Base-by-base conservation (phyloP, 2,113 vertebrate species). In the Eurypyga helias region DNA sequence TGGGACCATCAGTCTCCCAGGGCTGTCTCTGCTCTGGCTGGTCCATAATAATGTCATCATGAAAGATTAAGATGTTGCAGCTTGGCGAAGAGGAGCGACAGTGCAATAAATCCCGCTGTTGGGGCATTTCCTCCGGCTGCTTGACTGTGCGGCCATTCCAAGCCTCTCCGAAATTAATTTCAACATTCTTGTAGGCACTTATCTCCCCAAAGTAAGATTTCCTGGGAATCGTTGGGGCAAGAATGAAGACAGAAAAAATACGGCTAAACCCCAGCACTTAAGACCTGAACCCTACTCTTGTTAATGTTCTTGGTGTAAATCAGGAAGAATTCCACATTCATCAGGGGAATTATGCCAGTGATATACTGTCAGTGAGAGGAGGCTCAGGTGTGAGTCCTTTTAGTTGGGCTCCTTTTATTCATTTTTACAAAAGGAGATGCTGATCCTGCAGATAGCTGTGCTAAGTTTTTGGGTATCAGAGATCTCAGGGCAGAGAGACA, bases 141-240 rank as follows among this genome's bases (percentile, higher is more conserved):
- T 96, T 89, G 73, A 84, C 94, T 90, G 58, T 13, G 1, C 14
- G 2, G 75, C 67, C 54, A 82, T 79, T 96, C 92, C 84, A 81
- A 67, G 45, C 95, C 89, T n/a, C 61, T 85, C 67, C 71, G 89
- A 96, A 95, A 97, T 87, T 85, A 90, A 94, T 90, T 95, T 91
- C 85, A 88, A 67, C 77, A 89, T 96, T 94, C 92, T 81, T 95
- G 64, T 82, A 93, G 76, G 52, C 38, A 67, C 81, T 95, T 83
- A 75, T 95, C 90, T 96, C 96, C 92, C 93, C 61, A 9, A 96
- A 93, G 67, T 95, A 76, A 96, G 95, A 71, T 96, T 97, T 97
- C 93, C 95, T 87, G 93, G 78, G 84, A 92, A 95, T 95, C 34
- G 2, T 76, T 23, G 11, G 58, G 90, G 76, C 88, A 95, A 79